Conservation (phyloP, 2,888 invertebrate species). For the Didymodactylos carnosus region DNA sequence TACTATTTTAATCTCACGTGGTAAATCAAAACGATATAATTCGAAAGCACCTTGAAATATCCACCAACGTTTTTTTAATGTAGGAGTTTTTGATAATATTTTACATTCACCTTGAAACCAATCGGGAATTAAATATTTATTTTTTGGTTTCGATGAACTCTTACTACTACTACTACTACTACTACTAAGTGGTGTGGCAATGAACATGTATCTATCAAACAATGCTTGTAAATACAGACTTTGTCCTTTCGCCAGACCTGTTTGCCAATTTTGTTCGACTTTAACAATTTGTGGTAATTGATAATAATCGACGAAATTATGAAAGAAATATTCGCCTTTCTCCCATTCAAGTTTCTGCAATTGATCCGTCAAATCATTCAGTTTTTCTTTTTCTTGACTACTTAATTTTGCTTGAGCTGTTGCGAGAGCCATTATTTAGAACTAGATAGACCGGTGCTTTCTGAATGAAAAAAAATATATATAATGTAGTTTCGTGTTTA, state of each 20-base stretch:
- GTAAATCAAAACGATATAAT: constrained; percentile 14
- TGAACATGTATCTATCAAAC: constrained; percentile 11
- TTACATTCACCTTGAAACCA: constrained; percentile 13
- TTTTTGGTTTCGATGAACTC: background rate
- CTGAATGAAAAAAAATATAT: too few species aligned
- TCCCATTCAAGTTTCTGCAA: constrained; percentile 11
- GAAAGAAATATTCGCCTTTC: constrained; percentile 4
- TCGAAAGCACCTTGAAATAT: constrained; percentile 14
- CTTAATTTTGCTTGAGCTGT: background rate
- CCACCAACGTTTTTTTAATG: constrained; percentile 13
- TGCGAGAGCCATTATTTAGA: background rate
- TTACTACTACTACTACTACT: background rate
- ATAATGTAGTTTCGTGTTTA: too few species aligned
- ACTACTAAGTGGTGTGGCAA: background rate
- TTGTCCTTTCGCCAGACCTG: constrained; percentile 1
- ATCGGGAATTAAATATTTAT: constrained; percentile 12
- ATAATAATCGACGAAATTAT: constrained; percentile 9
- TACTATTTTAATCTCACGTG: constrained; percentile 8
- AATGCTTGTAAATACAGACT: constrained; percentile 7
- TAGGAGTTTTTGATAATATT: constrained; percentile 8
- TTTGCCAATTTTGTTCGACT: background rate
- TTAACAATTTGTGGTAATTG: constrained; percentile 13
- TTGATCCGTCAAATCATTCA: background rate
- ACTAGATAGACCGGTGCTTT: too few species aligned
- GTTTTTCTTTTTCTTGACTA: background rate